Percentiles rank a stretch among this genome's conserved stretches.
phyloP scores from a whole-genome alignment of 2,888 invertebrate genomes.

The Nematopogon swammerdamellus region DNA sequence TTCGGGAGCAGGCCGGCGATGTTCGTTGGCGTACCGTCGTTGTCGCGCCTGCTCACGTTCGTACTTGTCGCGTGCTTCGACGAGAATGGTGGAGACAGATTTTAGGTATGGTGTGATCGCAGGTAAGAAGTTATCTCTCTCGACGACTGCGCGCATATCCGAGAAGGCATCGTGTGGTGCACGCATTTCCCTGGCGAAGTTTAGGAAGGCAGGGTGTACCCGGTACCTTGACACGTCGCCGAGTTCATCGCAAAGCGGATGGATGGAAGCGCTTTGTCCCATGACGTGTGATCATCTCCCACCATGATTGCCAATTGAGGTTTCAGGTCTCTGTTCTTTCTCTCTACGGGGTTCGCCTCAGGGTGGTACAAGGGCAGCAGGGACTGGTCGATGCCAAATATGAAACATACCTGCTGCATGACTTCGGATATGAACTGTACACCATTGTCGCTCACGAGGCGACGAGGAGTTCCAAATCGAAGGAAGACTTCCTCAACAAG shows the following conservation, averaged over 20 bases:
- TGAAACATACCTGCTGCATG: slow-evolving; percentile 11
- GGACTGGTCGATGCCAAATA: slow-evolving; percentile 9
- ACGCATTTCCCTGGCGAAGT: slow-evolving; percentile 11
- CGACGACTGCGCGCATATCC: slow-evolving; percentile 3
- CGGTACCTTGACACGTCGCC: too few species aligned
- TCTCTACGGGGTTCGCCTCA: slow-evolving; percentile 18
- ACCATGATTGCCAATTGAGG: slow-evolving; percentile 12
- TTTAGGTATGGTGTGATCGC: slow-evolving; percentile 11
- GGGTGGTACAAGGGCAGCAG: slow-evolving; percentile 11
- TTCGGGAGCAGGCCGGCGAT: neutral
- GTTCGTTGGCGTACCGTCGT: neutral
- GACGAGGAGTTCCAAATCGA: slow-evolving; percentile 20
- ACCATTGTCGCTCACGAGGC: slow-evolving; percentile 22
- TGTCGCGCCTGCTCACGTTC: neutral
- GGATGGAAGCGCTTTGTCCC: slow-evolving; percentile 8
- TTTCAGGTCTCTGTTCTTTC: slow-evolving; percentile 18
- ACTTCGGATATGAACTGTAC: slow-evolving; percentile 5
- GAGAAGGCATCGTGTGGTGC: slow-evolving; percentile 6
- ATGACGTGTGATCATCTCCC: slow-evolving; percentile 7
- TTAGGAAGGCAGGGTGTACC: slow-evolving; percentile 9
- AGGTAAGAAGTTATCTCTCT: neutral
- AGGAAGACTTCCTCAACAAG: slow-evolving; percentile 14
- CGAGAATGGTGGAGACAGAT: neutral
- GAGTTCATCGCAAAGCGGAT: slow-evolving; percentile 13
- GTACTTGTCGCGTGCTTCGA: neutral